Base-by-base conservation (phyloP, 2,113 vertebrate genomes). In the Erinaceus europaeus region DNA sequence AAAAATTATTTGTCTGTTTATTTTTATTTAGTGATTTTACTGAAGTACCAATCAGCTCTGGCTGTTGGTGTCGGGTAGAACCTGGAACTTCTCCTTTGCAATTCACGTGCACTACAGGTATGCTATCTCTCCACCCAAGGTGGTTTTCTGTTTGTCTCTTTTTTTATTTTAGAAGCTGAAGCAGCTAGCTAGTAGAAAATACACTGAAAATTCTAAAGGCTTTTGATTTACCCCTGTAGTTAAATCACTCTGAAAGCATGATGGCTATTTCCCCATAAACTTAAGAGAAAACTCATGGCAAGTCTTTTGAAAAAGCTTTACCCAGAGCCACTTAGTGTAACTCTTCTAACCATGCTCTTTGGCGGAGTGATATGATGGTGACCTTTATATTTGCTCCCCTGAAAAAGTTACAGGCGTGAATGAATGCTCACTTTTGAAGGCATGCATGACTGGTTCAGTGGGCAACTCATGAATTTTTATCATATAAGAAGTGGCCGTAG, bases 191-290 rank as follows among this genome's bases (percentile, higher is more conserved):
- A 52, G 50, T 48, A 25, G n/a, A 40, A 25, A 80, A 42, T 36
- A 89, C 13, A 14, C 38, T 65, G 53, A 46, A 29, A 57, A 76
- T 83, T 64, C 25, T 77, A 75, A 18, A 86, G 21, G 25, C 21
- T 65, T 86, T 87, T 84, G n/a, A 61, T 88, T 90, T 75, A 65
- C 40, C 65, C 27, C 32, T 82, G 5, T 68, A 79, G 77, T 67
- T 72, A 46, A 65, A 73, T 90, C 81, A 67, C 29, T 90, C 74
- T 57, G 73, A 69, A 83, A 20, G 23, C 53, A 23, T 71, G 23
- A 82, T 62, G 90, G 46, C 27, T 69, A 38, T 32, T 78, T 86
- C 38, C n/a, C 38, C 48, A 78, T 78, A n/a, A n/a, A n/a, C n/a
- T n/a, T 25, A 23, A 46, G 53, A 74, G 62, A 52, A 40, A 92